Evolutionary conservation across 2,113 vertebrate species (phyloP).

Genomic region (Diadophis punctatus): DNA sequence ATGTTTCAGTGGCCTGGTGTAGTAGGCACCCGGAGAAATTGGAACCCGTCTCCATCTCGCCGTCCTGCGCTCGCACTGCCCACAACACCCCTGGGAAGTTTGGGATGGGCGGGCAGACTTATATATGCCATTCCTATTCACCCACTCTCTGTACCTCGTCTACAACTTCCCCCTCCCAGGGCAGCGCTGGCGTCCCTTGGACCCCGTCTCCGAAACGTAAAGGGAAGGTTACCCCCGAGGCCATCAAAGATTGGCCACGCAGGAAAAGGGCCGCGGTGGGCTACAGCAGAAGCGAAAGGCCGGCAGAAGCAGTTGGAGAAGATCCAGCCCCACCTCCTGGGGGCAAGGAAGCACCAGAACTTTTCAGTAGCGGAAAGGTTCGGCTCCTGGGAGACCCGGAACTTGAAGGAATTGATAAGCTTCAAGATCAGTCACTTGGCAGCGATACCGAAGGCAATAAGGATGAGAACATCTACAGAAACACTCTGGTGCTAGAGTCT

Average conservation of each 20-base stretch:
- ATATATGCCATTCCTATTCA: constrained; percentile 91
- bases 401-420: constrained; percentile 80
- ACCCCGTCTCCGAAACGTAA: constrained; percentile 86
- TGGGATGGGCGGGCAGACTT: constrained; percentile 77
- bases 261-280: constrained; percentile 76
- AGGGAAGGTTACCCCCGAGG: constrained; percentile 81
- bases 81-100: constrained; percentile 80
- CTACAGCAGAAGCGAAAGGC: constrained; percentile 37
- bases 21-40: constrained; percentile 63
- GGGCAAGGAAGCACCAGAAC: constrained; percentile 8
- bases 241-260: constrained; percentile 88
- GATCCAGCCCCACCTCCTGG: background rate
- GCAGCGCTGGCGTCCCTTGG: constrained; percentile 63
- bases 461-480: constrained; percentile 48
- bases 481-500: constrained; percentile 54
- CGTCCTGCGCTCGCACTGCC: constrained; percentile 68
- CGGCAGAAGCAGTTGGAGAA: constrained; percentile 43
- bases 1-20: constrained; percentile 55
- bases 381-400: constrained; percentile 75
- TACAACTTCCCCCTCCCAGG: constrained; percentile 68
- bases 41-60: constrained; percentile 73
- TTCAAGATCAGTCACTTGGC: constrained; percentile 77
- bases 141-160: constrained; percentile 74
- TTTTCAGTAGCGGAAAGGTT: background rate
- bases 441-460: constrained; percentile 48